Percentiles rank a stretch among this genome's conserved stretches.
Evolutionary conservation across 2,888 invertebrate species (phyloP).

Genomic region (Sycophila texana): DNA sequence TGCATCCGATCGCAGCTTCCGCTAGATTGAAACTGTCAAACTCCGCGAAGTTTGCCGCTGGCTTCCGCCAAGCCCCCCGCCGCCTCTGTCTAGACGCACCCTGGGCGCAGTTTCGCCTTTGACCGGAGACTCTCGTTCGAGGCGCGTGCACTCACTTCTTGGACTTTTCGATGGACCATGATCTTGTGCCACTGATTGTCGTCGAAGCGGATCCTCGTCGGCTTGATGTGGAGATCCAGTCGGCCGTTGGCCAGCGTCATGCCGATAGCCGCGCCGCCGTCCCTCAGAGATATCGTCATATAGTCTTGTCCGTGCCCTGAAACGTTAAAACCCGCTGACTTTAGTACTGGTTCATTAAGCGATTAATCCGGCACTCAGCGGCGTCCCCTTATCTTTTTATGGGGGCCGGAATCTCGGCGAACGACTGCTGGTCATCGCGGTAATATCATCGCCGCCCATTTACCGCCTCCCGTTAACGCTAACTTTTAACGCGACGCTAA

Average conservation of each 20-base stretch:
- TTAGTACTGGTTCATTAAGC: slow-evolving; percentile 14
- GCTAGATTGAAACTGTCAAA: slow-evolving; percentile 68
- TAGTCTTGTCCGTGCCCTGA: slow-evolving; percentile 93
- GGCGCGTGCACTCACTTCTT: slow-evolving; percentile 82
- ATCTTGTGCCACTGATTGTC: slow-evolving; percentile 98
- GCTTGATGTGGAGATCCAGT: slow-evolving; percentile 92
- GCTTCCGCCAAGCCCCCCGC: slow-evolving; percentile 13
- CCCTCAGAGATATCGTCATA: slow-evolving; percentile 90
- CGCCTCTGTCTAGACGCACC: background rate
- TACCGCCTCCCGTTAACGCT: background rate
- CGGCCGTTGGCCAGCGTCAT: slow-evolving; percentile 94
- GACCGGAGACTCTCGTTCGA: slow-evolving; percentile 4
- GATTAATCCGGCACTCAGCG: background rate
- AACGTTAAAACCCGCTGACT: slow-evolving; percentile 10
- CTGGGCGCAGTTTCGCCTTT: slow-evolving; percentile 15
- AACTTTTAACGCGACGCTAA: slow-evolving; percentile 12
- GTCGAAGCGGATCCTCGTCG: slow-evolving; percentile 92
- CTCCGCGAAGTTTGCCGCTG: slow-evolving; percentile 56
- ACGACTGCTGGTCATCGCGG: background rate
- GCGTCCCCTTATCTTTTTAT: background rate
- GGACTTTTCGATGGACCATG: slow-evolving; percentile 90
- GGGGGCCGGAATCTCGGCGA: background rate
- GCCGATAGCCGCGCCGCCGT: slow-evolving; percentile 91
- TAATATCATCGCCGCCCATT: background rate
- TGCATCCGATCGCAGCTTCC: slow-evolving; percentile 50